Percentiles rank a stretch among this genome's conserved stretches.
These are phyloP conservation scores for Polylopha cassiicola DNA, from an alignment of 2,888 invertebrate species.

Conservation along the genomic window DNA sequence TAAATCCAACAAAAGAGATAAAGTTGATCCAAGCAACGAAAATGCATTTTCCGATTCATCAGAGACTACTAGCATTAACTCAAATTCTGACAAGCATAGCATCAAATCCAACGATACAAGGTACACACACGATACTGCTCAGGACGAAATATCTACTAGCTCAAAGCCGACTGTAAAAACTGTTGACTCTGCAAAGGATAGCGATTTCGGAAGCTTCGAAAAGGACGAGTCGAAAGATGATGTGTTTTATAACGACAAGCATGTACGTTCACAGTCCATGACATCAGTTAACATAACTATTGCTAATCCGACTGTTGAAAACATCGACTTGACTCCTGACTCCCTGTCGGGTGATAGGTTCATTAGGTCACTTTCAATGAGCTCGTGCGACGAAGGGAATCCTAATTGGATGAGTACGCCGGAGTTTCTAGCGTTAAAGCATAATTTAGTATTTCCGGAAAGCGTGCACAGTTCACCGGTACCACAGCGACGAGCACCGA, in stretches of 20 bases:
- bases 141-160: slow-evolving; percentile 58
- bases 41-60: slow-evolving; percentile 73
- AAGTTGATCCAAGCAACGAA: slow-evolving; percentile 59
- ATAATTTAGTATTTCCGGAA: slow-evolving; percentile 88
- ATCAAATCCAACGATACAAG: slow-evolving; percentile 64
- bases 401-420: slow-evolving; percentile 90
- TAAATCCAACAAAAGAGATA: slow-evolving; percentile 37
- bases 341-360: slow-evolving; percentile 78
- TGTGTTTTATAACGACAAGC: slow-evolving; percentile 59
- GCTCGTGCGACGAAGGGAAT: slow-evolving; percentile 83
- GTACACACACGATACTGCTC: slow-evolving; percentile 61
- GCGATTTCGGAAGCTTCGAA: slow-evolving; percentile 53
- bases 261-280: slow-evolving; percentile 77
- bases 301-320: slow-evolving; percentile 84
- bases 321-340: slow-evolving; percentile 81
- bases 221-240: slow-evolving; percentile 63
- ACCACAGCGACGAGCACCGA: slow-evolving; percentile 78
- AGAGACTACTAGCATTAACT: slow-evolving; percentile 71
- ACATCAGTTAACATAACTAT: slow-evolving; percentile 82
- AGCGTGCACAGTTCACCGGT: slow-evolving; percentile 88
- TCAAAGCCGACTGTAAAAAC: slow-evolving; percentile 64
- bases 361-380: slow-evolving; percentile 79
- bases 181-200: slow-evolving; percentile 57
- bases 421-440: slow-evolving; percentile 86
- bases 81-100: slow-evolving; percentile 73